Percentiles rank a stretch among this genome's conserved stretches.
phyloP scores from a whole-genome alignment of 2,888 invertebrate genomes.

The Harpalus rufipes region DNA sequence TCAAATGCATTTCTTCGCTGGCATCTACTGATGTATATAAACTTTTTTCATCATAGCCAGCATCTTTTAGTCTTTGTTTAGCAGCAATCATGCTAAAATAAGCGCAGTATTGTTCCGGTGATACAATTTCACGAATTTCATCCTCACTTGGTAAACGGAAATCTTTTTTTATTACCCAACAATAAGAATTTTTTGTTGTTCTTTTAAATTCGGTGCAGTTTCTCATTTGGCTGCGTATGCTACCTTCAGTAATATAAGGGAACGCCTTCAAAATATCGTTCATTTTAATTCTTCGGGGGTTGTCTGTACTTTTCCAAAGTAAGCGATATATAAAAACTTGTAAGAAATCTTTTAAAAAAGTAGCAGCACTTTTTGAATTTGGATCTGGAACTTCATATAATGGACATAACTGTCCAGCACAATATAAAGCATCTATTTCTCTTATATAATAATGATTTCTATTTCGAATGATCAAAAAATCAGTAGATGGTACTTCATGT shows the following conservation, averaged over 20 bases:
- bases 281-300: constrained; percentile 96
- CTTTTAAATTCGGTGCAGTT: constrained; percentile 98
- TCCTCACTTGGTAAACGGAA: constrained; percentile 98
- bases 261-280: constrained; percentile 99
- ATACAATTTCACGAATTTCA: constrained; percentile 98
- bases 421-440: constrained; percentile 92
- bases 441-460: constrained; percentile 94
- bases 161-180: constrained; percentile 97
- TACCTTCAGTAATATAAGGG: constrained; percentile 98
- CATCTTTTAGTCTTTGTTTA: constrained; percentile 96
- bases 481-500: constrained; percentile 86
- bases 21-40: constrained; percentile 98
- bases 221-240: constrained; percentile 97
- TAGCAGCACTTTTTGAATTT: constrained; percentile 98
- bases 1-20: constrained; percentile 95
- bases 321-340: constrained; percentile 98
- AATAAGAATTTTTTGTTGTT: constrained; percentile 88
- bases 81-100: constrained; percentile 99
- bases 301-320: constrained; percentile 97
- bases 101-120: constrained; percentile 98
- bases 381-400: constrained; percentile 99
- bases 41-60: constrained; percentile 98
- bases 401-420: constrained; percentile 97
- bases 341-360: constrained; percentile 97
- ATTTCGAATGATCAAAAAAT: constrained; percentile 96